Conservation (phyloP, 92 coral and sea anemone genomes). For the Heliopora coerulea region DNA sequence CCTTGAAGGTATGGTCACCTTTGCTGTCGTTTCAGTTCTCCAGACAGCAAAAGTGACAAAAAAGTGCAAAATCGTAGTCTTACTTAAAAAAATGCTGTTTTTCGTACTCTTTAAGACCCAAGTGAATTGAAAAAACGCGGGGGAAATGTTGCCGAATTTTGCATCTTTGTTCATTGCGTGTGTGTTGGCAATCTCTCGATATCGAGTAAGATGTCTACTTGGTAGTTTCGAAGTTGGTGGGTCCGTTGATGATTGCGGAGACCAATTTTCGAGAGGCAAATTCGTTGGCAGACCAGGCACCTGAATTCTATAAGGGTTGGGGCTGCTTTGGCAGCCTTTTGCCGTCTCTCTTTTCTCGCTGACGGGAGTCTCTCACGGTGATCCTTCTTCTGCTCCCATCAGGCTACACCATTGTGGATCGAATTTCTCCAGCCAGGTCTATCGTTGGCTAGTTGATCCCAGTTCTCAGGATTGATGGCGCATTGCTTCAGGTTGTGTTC, state of each 20-base stretch:
- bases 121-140: no score
- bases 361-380: constrained; percentile 33
- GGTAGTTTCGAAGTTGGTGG: constrained; percentile 5
- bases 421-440: constrained; percentile 35
- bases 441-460: constrained; percentile 40
- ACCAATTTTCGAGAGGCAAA: neutral
- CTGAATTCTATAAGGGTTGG: neutral
- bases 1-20: no score
- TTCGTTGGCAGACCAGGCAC: constrained; percentile 21
- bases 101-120: no score
- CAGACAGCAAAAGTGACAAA: no score
- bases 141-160: no score
- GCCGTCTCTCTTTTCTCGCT: constrained; percentile 37
- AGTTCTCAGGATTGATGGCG: neutral
- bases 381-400: constrained; percentile 25
- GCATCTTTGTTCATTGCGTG: no score
- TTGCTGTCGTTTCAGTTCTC: no score
- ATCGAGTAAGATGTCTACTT: constrained; percentile 23
- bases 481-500: constrained; percentile 2
- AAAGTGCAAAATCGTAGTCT: no score
- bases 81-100: no score
- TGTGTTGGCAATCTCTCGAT: constrained; percentile 15
- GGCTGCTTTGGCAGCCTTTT: constrained; percentile 19
- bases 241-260: constrained; percentile 12
- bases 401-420: constrained; percentile 37